Percentiles rank a stretch among this genome's conserved stretches.
Evolutionary conservation across 1,140 invertebrate species (phyloP).

Genomic region (Zaprionus vittiger): DNA sequence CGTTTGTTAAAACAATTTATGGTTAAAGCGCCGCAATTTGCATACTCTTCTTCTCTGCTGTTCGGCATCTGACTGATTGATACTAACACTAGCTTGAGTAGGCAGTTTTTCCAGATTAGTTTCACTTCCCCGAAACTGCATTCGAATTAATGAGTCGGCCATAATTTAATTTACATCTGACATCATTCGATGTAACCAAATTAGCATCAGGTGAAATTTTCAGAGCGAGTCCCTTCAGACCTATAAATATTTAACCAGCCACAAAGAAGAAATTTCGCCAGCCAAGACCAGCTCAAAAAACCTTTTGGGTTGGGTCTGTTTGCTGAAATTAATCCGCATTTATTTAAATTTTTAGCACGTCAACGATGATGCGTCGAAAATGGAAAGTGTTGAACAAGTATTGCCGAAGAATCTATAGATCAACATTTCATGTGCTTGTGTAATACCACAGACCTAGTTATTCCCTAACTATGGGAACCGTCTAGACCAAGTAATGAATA

Average conservation of each 20-base stretch:
- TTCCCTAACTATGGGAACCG: constrained; percentile 26
- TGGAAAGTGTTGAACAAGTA: constrained; percentile 30
- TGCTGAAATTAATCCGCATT: constrained; percentile 22
- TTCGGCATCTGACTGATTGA: constrained; percentile 24
- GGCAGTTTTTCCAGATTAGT: constrained; percentile 68
- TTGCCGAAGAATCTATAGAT: not conserved
- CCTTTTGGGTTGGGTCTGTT: constrained; percentile 21
- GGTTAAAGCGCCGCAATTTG: constrained; percentile 35
- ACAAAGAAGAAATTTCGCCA: constrained; percentile 52
- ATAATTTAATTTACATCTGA: constrained; percentile 66
- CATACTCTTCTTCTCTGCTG: constrained; percentile 45
- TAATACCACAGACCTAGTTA: not conserved
- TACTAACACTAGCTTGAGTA: not conserved
- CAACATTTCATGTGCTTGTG: not conserved
- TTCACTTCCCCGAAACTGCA: constrained; percentile 53
- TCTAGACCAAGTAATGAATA: not conserved
- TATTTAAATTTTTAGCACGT: constrained; percentile 45
- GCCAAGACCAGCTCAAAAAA: not conserved
- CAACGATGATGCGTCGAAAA: constrained; percentile 27
- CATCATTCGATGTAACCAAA: constrained; percentile 35
- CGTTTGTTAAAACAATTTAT: constrained; percentile 38
- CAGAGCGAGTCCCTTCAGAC: not conserved
- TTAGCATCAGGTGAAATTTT: constrained; percentile 30
- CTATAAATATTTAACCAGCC: constrained; percentile 25
- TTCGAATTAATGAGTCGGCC: constrained; percentile 27